Base-by-base conservation (phyloP, 2,888 invertebrate genomes). In the Thymelicus lineola region DNA sequence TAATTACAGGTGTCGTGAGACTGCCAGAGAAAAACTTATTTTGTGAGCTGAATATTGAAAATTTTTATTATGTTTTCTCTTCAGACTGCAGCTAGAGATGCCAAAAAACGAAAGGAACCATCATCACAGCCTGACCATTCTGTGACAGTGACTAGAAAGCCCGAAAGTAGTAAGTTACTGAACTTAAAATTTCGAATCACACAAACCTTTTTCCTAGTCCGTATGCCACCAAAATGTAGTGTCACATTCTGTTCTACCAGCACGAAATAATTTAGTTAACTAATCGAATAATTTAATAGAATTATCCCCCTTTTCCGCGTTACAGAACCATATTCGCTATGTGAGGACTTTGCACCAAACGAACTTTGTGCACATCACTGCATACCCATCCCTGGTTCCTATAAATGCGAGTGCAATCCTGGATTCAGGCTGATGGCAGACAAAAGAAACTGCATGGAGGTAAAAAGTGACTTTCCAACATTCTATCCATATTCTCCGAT, bases 351-450 rank as follows among this genome's bases (percentile, higher is more conserved):
- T 50, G 92, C 93, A 0, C 93, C 93, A 0, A 95, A 93, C 57
- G 93, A 93, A 78, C 87, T 97, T 14, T 98, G 97, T 83, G 96
- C 96, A 0, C 97, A 97, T 77, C 95, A 96, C 77, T 98, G 97
- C 81, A 95, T 97, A 35, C 96, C 97, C 1, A 94, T 95, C 0
- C 95, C 95, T 0, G 96, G 96, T 0, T 97, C 97, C 0, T 97
- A 95, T 80, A 94, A 88, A 73, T 97, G 97, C 80, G 94, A 95
- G 75, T 97, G 97, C 80, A 94, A 95, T 64, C 94, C 95, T 69
- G 97, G 96, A 0, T 97, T 94, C 76, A 94, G 92, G 78, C 90
- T 97, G 4, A 95, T 95, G 95, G 89, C 95, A 35, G 97, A 97
- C 83, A 95, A 95, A 1, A 95, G 95, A 77, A 96, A 97, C 10